Evolutionary conservation across 2,888 invertebrate species (phyloP), one percentile per base, ranked within the genome.

Genomic region (Drosophila yooni): DNA sequence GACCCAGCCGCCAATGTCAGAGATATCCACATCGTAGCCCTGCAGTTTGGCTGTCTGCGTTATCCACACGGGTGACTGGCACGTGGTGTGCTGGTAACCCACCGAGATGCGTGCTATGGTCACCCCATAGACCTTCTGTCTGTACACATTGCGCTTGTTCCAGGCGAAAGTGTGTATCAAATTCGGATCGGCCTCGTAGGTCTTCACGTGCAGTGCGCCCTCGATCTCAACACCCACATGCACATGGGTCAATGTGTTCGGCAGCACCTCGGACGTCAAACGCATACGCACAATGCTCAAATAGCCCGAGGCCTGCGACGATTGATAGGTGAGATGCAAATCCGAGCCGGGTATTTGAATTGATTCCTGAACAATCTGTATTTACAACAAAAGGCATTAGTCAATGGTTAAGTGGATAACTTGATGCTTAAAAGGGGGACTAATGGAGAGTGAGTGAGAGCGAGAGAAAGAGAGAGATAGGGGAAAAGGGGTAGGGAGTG

Each of bases 111-210:
- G 96, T 0, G 98, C 98, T 91, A 96, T 96, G 1, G 97, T 97
- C 80, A 97, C 95, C 0, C 98, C 98, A 91, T 98, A 98, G 2
- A 97, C 98, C 94, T 98, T 98, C 94, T 99, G 99, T 91, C 98
- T 97, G 94, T 99, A 99, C 50, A 99, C 98, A 93, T 99, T 99
- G 75, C 98, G 95, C 93, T 99, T 97, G 93, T 99, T 98, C 99
- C 99, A 99, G 3, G 98, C 97, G 92, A 99, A 99, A 11, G 97
- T 98, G 93, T 99, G 98, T 60, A 97, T 97, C 70, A 99, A 94
- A 92, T 98, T 97, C 0, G 99, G 98, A 93, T 99, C 99, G 0
- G 99, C 99, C 93, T 99, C 99, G 93, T 99, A 99, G 1, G 96
- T 96, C 93, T 97, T 97, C 18, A 98, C 96, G 93, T 98, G 97